phyloP scores from a whole-genome alignment of 1,140 invertebrate species.

The Mylabris phalerata region DNA sequence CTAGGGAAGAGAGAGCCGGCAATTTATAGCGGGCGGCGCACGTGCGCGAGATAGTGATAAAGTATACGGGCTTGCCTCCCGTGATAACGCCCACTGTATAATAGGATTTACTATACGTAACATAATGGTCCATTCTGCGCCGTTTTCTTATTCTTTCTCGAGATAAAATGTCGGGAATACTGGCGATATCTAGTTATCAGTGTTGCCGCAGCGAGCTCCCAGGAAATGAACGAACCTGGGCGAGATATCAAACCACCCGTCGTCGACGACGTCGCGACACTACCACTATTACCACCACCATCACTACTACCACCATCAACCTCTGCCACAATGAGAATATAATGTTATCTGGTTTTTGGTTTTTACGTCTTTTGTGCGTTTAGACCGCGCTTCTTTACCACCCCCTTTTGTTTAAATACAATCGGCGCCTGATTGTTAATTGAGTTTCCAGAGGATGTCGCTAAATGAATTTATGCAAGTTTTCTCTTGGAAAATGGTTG shows the following conservation, averaged over 20 bases:
- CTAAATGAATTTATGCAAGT: conserved; percentile 31
- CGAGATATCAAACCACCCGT: conserved; percentile 29
- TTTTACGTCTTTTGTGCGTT: conserved; percentile 38
- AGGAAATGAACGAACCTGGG: conserved; percentile 43
- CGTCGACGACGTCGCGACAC: conserved; percentile 5
- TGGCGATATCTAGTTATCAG: conserved; percentile 44
- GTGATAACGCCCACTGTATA: conserved; percentile 43
- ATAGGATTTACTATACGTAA: conserved; percentile 45
- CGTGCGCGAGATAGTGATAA: conserved; percentile 40
- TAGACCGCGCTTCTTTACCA: conserved; percentile 29
- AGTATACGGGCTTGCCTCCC: conserved; percentile 36
- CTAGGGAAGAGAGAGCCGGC: conserved; percentile 21
- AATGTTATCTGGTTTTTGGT: conserved; percentile 37
- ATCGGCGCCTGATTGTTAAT: conserved; percentile 42
- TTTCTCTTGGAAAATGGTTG: conserved; percentile 15
- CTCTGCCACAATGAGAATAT: conserved; percentile 33
- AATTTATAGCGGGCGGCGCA: conserved; percentile 38
- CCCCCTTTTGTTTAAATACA: conserved; percentile 32
- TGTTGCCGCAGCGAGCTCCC: conserved; percentile 40
- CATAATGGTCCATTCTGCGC: conserved; percentile 45
- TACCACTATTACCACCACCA: not conserved
- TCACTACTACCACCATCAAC: not conserved
- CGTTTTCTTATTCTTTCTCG: conserved; percentile 46
- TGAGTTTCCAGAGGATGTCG: conserved; percentile 35
- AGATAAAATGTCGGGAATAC: conserved; percentile 43